Evolutionary conservation across 37 sponge, comb jelly and placozoan species (phyloP), one percentile per base, ranked within the genome.

Genomic region (Ephydatia muelleri): DNA sequence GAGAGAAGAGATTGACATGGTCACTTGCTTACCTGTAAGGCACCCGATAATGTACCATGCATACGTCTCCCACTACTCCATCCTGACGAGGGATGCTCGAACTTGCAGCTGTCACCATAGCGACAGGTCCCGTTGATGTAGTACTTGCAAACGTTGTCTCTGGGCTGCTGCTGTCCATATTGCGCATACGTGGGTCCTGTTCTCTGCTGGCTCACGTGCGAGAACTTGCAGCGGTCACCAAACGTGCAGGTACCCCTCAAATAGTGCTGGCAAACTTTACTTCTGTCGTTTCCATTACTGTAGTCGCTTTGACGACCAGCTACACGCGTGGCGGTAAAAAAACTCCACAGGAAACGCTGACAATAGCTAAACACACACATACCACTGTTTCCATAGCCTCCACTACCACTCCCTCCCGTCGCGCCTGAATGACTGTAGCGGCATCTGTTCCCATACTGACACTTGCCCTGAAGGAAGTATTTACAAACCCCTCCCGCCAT

Each of bases 401-500:
- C 57, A 57, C 57, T 21, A 57, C 57, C 57, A 57, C 57, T 57
- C 57, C 57, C 43, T 16, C 1, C 57, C 57, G 19, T 57, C 16
- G 57, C 57, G 19, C 19, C 57, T 5, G 57, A 21, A 11, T 57
- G 57, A 57, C 57, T 14, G 57, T 16, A 57, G 14, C 16, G 9
- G 57, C 57, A 57, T 14, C 57, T 14, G 0, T 57, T 21, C 12
- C 57, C 57, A 14, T 13, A 57, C 57, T 1, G 9, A 11, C 57
- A 57, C 12, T 57, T 57, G 1, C 57, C 57, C 57, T 57, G 57
- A 57, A 57, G 6, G 57, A 57, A 57, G 16, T 13, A 57, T 57
- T 57, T 57, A 57, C 57, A 57, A 57, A 57, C 57, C 57, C 57
- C 57, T 57, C 57, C 57, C 57, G 57, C 57, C 57, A 57, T 57